These are phyloP conservation scores for Macrosiphum euphorbiae DNA, from an alignment of 2,888 invertebrate species.

Conservation along the genomic window DNA sequence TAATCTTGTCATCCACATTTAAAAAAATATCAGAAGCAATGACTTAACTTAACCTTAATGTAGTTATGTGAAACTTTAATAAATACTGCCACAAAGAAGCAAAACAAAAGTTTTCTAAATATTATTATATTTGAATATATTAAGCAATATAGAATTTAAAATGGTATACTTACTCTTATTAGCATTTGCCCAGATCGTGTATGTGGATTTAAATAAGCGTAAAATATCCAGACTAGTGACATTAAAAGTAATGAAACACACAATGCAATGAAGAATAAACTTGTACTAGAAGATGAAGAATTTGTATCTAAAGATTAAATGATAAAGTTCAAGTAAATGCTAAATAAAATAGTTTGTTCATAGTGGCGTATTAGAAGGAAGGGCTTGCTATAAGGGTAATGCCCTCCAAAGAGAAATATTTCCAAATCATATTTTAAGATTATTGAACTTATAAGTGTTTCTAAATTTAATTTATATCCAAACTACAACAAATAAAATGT, in stretches of 20 bases:
- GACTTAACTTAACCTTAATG: not conserved
- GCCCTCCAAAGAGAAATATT: too few relatives aligned
- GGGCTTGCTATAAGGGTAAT: too few relatives aligned
- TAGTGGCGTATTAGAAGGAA: too few relatives aligned
- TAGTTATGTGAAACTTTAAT: not conserved
- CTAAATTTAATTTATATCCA: too few relatives aligned
- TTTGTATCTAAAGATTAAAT: slow-evolving; percentile 38
- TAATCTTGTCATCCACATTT: not conserved
- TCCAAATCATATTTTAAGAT: too few relatives aligned
- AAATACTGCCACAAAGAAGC: not conserved
- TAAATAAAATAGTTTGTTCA: not conserved
- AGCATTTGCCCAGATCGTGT: slow-evolving; percentile 95
- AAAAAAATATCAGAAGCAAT: not conserved
- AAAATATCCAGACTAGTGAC: slow-evolving; percentile 80
- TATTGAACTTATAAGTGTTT: too few relatives aligned
- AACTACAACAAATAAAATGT: too few relatives aligned
- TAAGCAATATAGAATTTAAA: slow-evolving; percentile 50
- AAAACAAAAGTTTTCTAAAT: slow-evolving; percentile 38
- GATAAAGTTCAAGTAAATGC: not conserved
- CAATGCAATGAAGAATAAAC: slow-evolving; percentile 57
- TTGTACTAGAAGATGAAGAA: slow-evolving; percentile 51
- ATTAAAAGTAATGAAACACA: slow-evolving; percentile 53
- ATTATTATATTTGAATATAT: not conserved
- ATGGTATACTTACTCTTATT: slow-evolving; percentile 82
- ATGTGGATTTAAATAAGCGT: slow-evolving; percentile 97